phyloP scores from a whole-genome alignment of 37 sponge, comb jelly and placozoan species.

The Aphrocallistes beatrix region DNA sequence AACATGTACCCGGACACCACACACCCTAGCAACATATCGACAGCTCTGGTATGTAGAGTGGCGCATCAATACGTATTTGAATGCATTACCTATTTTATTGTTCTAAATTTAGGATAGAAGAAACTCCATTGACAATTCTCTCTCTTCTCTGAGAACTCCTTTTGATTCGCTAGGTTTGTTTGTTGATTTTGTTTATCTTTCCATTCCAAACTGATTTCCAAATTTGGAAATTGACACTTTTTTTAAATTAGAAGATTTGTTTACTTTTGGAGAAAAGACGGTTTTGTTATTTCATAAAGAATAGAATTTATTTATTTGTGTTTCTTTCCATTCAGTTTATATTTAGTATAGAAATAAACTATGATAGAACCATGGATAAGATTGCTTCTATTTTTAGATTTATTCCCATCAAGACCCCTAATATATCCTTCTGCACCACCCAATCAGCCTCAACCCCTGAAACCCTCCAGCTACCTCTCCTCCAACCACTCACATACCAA shows the following conservation, averaged over 20 bases:
- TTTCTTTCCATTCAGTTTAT: too few species aligned
- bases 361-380: too few species aligned
- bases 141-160: neutral
- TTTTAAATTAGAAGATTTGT: too few species aligned
- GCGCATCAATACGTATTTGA: too few species aligned
- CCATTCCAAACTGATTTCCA: too few species aligned
- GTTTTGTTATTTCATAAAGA: too few species aligned
- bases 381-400: constrained; percentile 7
- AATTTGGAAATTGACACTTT: too few species aligned
- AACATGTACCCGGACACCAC: neutral
- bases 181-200: too few species aligned
- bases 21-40: neutral
- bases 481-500: neutral
- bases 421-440: neutral
- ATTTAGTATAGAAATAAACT: too few species aligned
- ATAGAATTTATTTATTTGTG: too few species aligned
- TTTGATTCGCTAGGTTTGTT: neutral
- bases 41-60: neutral
- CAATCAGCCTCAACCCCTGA: neutral
- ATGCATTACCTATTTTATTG: neutral
- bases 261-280: too few species aligned
- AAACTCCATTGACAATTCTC: neutral
- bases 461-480: too few species aligned
- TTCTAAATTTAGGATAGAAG: neutral
- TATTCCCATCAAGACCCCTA: neutral